phyloP scores from a whole-genome alignment of 2,888 invertebrate genomes.

The Abrostola triplasia region DNA sequence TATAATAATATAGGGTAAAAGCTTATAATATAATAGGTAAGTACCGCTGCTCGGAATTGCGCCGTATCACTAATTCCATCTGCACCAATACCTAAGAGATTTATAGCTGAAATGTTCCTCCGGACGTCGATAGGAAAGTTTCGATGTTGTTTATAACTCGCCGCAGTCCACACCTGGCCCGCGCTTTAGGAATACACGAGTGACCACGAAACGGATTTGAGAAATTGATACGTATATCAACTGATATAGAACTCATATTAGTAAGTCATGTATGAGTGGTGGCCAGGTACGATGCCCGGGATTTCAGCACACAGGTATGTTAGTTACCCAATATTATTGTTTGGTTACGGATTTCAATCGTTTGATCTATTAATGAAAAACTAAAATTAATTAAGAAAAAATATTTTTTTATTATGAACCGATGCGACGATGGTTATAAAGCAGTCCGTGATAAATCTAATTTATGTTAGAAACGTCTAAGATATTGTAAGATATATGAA shows the following conservation, averaged over 20 bases:
- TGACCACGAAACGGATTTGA: background rate
- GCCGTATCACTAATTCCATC: constrained; percentile 13
- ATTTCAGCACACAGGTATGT: constrained; percentile 5
- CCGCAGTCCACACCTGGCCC: constrained; percentile 20
- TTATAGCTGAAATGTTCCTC: constrained; percentile 21
- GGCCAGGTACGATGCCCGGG: background rate
- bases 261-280: background rate
- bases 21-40: background rate
- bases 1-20: background rate
- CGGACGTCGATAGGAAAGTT: constrained; percentile 37
- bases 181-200: constrained; percentile 1
- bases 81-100: constrained; percentile 28
- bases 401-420: too few species aligned
- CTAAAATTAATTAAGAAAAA: background rate
- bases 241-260: constrained; percentile 7
- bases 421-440: constrained; percentile 9
- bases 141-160: constrained; percentile 19
- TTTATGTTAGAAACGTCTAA: background rate
- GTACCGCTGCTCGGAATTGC: constrained; percentile 15
- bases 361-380: constrained; percentile 22
- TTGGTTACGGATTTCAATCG: constrained; percentile 3
- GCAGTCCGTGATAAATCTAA: constrained; percentile 7
- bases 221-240: constrained; percentile 26
- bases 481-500: constrained; percentile 1
- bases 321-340: constrained; percentile 4